phyloP scores from a whole-genome alignment of 2,113 vertebrate species.

The Callorhinus ursinus region DNA sequence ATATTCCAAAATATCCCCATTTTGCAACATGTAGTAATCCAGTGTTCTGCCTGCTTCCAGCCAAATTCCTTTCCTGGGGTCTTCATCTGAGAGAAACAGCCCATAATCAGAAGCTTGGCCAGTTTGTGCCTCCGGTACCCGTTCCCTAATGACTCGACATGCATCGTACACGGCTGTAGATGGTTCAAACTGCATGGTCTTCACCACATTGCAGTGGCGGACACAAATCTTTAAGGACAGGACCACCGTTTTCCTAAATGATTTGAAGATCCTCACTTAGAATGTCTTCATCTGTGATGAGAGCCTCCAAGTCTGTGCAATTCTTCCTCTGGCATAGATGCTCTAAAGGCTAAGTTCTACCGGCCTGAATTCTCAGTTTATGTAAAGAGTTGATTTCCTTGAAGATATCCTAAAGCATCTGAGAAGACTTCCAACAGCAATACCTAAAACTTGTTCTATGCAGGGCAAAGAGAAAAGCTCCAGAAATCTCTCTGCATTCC shows the following conservation, averaged over 20 bases:
- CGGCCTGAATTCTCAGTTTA: too few species aligned
- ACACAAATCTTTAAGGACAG: slow-evolving; percentile 99
- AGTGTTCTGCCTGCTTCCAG: slow-evolving; percentile 97
- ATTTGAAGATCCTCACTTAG: slow-evolving; percentile 69
- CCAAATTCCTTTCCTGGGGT: slow-evolving; percentile 99
- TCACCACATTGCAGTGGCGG: slow-evolving; percentile 98
- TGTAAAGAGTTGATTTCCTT: too few species aligned
- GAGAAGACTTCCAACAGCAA: too few species aligned
- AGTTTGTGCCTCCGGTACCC: slow-evolving; percentile 96
- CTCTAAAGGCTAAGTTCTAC: too few species aligned
- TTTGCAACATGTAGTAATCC: slow-evolving; percentile 99
- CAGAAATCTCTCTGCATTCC: background rate
- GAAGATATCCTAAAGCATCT: too few species aligned
- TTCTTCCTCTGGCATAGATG: too few species aligned
- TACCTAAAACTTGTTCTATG: background rate
- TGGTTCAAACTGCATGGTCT: slow-evolving; percentile 99
- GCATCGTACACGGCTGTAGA: slow-evolving; percentile 97
- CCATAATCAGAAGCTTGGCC: slow-evolving; percentile 99
- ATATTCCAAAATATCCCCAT: slow-evolving; percentile 98
- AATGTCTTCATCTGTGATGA: slow-evolving; percentile 59
- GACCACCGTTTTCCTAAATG: slow-evolving; percentile 93
- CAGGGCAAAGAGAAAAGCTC: background rate
- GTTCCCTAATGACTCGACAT: slow-evolving; percentile 95
- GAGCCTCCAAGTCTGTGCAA: too few species aligned
- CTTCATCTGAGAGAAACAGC: slow-evolving; percentile 97